These are phyloP conservation scores for Yponomeuta malinellus DNA, from an alignment of 2,888 invertebrate genomes.

Conservation along the genomic window DNA sequence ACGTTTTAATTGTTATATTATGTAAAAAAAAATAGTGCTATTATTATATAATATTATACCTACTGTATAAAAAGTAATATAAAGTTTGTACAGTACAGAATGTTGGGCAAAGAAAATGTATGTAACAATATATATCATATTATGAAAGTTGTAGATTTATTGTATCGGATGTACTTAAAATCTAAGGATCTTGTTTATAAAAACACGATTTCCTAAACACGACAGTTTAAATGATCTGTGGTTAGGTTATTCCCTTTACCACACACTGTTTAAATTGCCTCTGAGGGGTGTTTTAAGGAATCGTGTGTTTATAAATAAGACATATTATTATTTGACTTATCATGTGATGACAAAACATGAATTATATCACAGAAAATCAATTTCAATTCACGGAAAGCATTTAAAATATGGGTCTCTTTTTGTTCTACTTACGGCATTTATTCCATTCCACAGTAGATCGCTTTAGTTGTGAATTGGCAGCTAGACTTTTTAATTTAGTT, in stretches of 20 bases:
- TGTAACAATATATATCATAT: not conserved
- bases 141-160: not conserved
- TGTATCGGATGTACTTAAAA: slow-evolving; percentile 7
- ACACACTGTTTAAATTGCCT: too few species aligned
- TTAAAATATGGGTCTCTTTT: not conserved
- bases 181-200: not conserved
- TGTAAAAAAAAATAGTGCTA: not conserved
- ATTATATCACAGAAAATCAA: not conserved
- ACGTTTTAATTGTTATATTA: slow-evolving; percentile 4
- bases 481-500: not conserved
- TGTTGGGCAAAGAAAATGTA: not conserved
- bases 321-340: too few species aligned
- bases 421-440: slow-evolving; percentile 18
- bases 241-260: too few species aligned
- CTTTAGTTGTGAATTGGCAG: slow-evolving; percentile 7
- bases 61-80: slow-evolving; percentile 5
- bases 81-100: not conserved
- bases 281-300: too few species aligned
- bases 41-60: slow-evolving; percentile 2
- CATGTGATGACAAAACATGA: not conserved
- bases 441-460: slow-evolving; percentile 17
- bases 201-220: not conserved
- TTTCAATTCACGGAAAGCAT: not conserved
- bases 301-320: too few species aligned
- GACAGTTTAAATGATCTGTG: too few species aligned